Percentiles rank a stretch among this genome's conserved stretches.
These are phyloP conservation scores for Vesta saturnalis DNA, from an alignment of 2,888 invertebrate genomes.

Conservation along the genomic window DNA sequence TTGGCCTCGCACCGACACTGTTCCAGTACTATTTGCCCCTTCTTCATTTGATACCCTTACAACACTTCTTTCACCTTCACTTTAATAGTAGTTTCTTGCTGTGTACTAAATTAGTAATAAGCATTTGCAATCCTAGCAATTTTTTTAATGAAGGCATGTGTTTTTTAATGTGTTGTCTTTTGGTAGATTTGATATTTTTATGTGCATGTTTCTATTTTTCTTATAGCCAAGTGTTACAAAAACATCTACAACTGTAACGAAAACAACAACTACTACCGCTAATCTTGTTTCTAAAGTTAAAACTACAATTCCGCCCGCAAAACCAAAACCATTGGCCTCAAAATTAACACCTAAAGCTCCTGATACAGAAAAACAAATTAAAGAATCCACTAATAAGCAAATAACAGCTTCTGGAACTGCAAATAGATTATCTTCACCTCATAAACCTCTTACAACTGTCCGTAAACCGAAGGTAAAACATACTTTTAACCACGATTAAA, in stretches of 20 bases:
- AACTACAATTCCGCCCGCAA: slow-evolving; percentile 44
- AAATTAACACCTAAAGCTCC: slow-evolving; percentile 48
- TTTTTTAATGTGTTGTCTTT: slow-evolving; percentile 4
- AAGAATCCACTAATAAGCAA: slow-evolving; percentile 77
- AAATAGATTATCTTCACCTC: slow-evolving; percentile 17
- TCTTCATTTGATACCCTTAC: no score
- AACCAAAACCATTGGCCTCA: slow-evolving; percentile 47
- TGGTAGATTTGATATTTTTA: no score
- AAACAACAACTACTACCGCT: slow-evolving; percentile 35
- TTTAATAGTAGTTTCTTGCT: no score
- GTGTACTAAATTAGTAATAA: no score
- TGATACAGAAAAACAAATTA: slow-evolving; percentile 68
- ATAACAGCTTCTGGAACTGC: slow-evolving; percentile 56
- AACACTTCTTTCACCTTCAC: no score
- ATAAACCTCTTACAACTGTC: slow-evolving; percentile 47
- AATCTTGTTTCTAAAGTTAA: slow-evolving; percentile 38
- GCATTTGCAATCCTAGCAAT: background rate
- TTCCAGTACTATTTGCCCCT: no score
- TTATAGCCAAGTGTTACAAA: no score
- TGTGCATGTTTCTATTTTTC: background rate
- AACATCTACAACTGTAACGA: slow-evolving; percentile 37
- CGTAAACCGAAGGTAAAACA: slow-evolving; percentile 54
- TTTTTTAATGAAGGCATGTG: background rate
- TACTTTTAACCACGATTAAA: background rate
- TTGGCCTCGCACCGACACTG: no score